A percentile compares a stretch with the other conserved stretches of the same genome.
phyloP scores from a whole-genome alignment of 2,888 invertebrate genomes.

The Mimas tiliae region DNA sequence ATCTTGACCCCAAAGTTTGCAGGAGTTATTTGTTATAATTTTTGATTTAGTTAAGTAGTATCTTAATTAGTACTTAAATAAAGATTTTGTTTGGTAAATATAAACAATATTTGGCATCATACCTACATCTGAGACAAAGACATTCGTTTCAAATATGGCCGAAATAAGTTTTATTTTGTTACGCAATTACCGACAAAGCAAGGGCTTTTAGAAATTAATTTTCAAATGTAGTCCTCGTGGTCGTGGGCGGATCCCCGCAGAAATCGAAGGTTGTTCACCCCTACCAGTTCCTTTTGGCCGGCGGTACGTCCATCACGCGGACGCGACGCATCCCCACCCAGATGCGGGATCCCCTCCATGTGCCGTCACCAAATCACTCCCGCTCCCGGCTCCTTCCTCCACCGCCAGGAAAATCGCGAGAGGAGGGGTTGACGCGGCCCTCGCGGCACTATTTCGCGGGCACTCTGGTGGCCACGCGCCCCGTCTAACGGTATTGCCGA shows the following conservation, averaged over 20 bases:
- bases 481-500: conserved; percentile 76
- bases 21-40: background rate
- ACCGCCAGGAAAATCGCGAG: conserved; percentile 76
- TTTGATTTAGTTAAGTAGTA: background rate
- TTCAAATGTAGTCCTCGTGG: conserved; percentile 51
- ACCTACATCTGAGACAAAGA: conserved; percentile 59
- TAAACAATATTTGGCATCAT: background rate
- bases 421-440: conserved; percentile 79
- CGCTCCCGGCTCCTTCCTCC: conserved; percentile 83
- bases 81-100: background rate
- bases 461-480: conserved; percentile 74
- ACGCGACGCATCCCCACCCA: conserved; percentile 83
- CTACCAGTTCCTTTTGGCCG: conserved; percentile 77
- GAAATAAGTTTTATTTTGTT: conserved; percentile 53
- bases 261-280: conserved; percentile 81
- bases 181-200: conserved; percentile 64
- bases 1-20: background rate
- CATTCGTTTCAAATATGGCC: conserved; percentile 59
- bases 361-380: conserved; percentile 80
- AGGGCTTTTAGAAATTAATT: conserved; percentile 48
- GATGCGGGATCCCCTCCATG: conserved; percentile 83
- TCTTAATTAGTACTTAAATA: no score
- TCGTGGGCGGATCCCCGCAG: conserved; percentile 66
- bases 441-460: conserved; percentile 67
- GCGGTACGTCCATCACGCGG: conserved; percentile 68